Evolutionary conservation across 92 coral and sea anemone genomes (phyloP).

Genomic region (Parazoanthus darwini): DNA sequence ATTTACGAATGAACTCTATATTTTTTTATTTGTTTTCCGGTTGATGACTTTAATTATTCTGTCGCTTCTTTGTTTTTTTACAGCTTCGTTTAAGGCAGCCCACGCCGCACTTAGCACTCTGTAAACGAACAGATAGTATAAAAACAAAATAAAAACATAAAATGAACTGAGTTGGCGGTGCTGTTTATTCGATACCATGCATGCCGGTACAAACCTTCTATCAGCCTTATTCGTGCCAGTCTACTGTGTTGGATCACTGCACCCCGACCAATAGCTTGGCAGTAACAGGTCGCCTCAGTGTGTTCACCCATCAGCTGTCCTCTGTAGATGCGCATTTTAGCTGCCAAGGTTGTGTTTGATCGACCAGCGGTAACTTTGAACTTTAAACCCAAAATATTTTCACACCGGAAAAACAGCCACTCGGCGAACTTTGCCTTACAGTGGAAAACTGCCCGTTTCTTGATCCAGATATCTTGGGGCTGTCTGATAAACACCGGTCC

Average conservation of each 20-base stretch:
- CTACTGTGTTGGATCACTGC: slow-evolving; percentile 23
- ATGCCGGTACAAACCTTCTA: not conserved
- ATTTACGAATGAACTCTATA: too few species aligned
- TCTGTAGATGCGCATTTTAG: slow-evolving; percentile 27
- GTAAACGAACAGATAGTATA: too few species aligned
- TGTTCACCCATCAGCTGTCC: not conserved
- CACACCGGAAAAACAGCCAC: slow-evolving; percentile 24
- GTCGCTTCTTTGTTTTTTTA: too few species aligned
- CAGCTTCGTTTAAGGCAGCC: too few species aligned
- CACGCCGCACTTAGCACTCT: too few species aligned
- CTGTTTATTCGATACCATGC: not conserved
- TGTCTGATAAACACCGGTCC: slow-evolving; percentile 15
- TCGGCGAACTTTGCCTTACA: slow-evolving; percentile 17
- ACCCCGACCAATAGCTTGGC: slow-evolving; percentile 29
- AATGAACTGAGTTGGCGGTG: too few species aligned
- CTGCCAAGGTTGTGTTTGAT: not conserved
- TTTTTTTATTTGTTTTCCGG: too few species aligned
- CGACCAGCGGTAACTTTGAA: not conserved
- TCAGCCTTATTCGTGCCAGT: slow-evolving; percentile 15
- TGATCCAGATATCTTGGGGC: slow-evolving; percentile 8
- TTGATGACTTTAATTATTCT: too few species aligned
- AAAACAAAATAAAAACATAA: too few species aligned
- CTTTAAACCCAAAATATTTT: not conserved
- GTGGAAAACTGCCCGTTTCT: not conserved
- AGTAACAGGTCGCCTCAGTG: slow-evolving; percentile 28